Percentiles rank a stretch among this genome's conserved stretches.
These are phyloP conservation scores for Stichopus horrens DNA, from an alignment of 53 echinoderm and acorn worm species.

Conservation along the genomic window DNA sequence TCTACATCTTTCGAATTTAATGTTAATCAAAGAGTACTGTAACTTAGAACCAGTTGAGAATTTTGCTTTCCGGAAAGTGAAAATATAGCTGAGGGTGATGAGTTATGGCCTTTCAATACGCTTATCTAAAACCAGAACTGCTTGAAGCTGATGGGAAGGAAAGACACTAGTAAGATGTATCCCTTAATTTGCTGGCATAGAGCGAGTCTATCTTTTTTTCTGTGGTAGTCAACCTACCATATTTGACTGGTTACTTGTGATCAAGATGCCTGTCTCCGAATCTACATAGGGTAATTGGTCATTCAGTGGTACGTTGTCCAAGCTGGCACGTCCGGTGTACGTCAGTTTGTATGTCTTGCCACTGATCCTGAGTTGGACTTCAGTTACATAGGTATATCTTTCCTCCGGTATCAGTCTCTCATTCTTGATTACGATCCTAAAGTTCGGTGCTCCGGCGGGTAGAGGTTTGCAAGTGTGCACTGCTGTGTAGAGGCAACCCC, in stretches of 20 bases:
- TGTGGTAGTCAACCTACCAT: not conserved
- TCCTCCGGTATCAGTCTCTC: slow-evolving; percentile 27
- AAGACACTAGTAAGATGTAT: no score
- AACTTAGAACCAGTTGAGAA: no score
- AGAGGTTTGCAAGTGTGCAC: slow-evolving; percentile 11
- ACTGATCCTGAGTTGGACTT: not conserved
- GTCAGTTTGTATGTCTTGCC: not conserved
- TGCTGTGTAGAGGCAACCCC: slow-evolving; percentile 10
- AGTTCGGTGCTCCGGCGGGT: not conserved
- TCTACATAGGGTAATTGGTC: not conserved
- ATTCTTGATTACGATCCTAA: slow-evolving; percentile 14
- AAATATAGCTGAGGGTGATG: no score
- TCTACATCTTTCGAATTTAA: no score
- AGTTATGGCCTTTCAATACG: no score
- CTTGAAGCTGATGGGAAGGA: no score
- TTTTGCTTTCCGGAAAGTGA: no score
- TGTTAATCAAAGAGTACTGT: no score
- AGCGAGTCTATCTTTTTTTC: no score
- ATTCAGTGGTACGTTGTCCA: not conserved
- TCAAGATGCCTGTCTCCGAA: not conserved
- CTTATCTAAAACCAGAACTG: no score
- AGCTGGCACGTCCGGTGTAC: not conserved
- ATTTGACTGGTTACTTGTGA: not conserved
- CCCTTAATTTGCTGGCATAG: no score
- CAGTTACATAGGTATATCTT: slow-evolving; percentile 1